Evolutionary conservation across 1,140 invertebrate species (phyloP).

Genomic region (Hestina assimilis): DNA sequence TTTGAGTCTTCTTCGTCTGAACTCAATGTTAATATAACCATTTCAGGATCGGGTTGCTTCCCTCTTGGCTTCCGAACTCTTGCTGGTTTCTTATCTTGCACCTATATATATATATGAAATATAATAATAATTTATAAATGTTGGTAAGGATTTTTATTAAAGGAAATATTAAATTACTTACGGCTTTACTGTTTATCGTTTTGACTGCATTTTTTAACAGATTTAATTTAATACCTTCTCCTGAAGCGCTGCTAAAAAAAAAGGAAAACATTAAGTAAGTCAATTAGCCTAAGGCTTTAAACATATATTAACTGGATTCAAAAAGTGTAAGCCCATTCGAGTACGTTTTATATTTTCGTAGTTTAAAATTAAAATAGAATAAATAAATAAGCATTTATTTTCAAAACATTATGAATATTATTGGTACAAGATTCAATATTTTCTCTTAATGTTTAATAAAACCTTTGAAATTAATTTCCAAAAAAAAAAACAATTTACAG

Average conservation of each 20-base stretch:
- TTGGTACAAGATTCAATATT: too few relatives aligned
- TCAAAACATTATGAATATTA: too few relatives aligned
- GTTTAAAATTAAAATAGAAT: too few relatives aligned
- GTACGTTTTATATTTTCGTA: too few relatives aligned
- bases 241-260: constrained; percentile 51
- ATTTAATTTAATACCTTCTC: constrained; percentile 72
- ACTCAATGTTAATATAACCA: constrained; percentile 81
- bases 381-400: too few relatives aligned
- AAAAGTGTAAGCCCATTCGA: too few relatives aligned
- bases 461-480: too few relatives aligned
- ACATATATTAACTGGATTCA: background rate
- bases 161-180: constrained; percentile 35
- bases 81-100: constrained; percentile 56
- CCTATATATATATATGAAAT: background rate
- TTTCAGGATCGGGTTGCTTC: constrained; percentile 79
- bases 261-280: background rate
- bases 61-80: constrained; percentile 64
- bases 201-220: constrained; percentile 68
- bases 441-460: too few relatives aligned
- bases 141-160: background rate
- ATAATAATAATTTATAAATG: constrained; percentile 10
- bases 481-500: too few relatives aligned
- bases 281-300: too few relatives aligned
- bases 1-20: constrained; percentile 82
- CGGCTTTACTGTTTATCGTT: constrained; percentile 60